A percentile compares a stretch with the other conserved stretches of the same genome.
Conservation (phyloP, 2,888 invertebrate genomes). For the Germaria angustata region DNA sequence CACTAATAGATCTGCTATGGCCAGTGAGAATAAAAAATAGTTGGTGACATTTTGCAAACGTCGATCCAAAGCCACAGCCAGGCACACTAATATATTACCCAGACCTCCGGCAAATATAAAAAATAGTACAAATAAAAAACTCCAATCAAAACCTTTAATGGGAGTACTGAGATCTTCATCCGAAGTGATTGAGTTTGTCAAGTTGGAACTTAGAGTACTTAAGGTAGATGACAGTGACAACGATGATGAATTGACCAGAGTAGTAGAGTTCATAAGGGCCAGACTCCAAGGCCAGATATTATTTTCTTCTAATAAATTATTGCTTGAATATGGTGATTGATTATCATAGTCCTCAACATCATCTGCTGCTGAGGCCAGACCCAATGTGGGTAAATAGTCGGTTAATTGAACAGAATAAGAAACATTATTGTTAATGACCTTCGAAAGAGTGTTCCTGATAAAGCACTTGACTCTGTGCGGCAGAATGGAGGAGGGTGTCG, state of each 20-base stretch:
- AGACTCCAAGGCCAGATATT: constrained; percentile 45
- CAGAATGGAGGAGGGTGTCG: not conserved
- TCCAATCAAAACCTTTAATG: constrained; percentile 85
- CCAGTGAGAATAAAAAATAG: constrained; percentile 95
- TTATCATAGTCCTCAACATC: constrained; percentile 35
- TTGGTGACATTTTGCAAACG: constrained; percentile 96
- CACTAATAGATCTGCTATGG: constrained; percentile 95
- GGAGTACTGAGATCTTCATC: not conserved
- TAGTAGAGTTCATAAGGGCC: constrained; percentile 41
- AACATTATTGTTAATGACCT: not conserved
- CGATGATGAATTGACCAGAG: constrained; percentile 34
- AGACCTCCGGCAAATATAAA: constrained; percentile 93
- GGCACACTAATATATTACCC: constrained; percentile 95
- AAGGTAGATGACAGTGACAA: constrained; percentile 3
- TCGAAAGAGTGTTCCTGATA: constrained; percentile 7
- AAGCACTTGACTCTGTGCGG: constrained; percentile 56
- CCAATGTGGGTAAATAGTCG: constrained; percentile 58
- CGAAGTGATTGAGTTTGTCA: constrained; percentile 23
- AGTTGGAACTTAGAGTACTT: constrained; percentile 42
- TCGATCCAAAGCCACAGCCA: constrained; percentile 94
- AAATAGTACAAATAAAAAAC: constrained; percentile 89
- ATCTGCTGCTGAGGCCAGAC: constrained; percentile 30
- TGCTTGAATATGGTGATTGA: constrained; percentile 33
- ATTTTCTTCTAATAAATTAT: constrained; percentile 43
- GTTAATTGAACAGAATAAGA: not conserved